Evolutionary conservation across 2,888 invertebrate species (phyloP).

Genomic region (Drosophila testacea): DNA sequence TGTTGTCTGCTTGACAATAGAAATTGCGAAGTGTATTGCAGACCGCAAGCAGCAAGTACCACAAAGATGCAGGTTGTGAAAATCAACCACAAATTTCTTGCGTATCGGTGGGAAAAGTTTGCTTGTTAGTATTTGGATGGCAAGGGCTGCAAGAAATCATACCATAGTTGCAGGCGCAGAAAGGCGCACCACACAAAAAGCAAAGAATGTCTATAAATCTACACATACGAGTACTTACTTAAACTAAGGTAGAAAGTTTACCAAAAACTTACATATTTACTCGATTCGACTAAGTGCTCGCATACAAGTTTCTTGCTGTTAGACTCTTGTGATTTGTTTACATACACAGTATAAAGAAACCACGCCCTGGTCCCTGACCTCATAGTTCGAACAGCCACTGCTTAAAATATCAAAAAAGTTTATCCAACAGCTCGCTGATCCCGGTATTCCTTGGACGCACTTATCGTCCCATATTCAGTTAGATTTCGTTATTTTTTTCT

Average conservation of each 20-base stretch:
- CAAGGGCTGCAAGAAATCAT: slow-evolving; percentile 65
- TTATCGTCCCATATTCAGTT: slow-evolving; percentile 20
- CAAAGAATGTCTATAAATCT: slow-evolving; percentile 70
- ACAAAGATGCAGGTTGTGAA: slow-evolving; percentile 27
- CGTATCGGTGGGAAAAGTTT: slow-evolving; percentile 65
- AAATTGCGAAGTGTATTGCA: slow-evolving; percentile 1
- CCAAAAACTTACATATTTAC: slow-evolving; percentile 73
- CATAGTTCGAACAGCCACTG: not conserved
- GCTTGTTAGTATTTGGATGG: slow-evolving; percentile 70
- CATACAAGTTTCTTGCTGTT: slow-evolving; percentile 71
- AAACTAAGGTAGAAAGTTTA: slow-evolving; percentile 58
- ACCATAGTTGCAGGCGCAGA: slow-evolving; percentile 33
- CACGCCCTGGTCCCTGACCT: slow-evolving; percentile 4
- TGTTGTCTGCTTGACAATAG: slow-evolving; percentile 49
- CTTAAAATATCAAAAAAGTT: slow-evolving; percentile 5
- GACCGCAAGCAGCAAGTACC: slow-evolving; percentile 19
- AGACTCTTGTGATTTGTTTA: slow-evolving; percentile 74
- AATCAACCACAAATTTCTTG: slow-evolving; percentile 67
- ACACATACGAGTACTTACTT: slow-evolving; percentile 9
- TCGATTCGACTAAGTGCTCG: slow-evolving; percentile 75
- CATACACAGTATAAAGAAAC: slow-evolving; percentile 43
- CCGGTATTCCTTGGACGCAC: slow-evolving; percentile 39
- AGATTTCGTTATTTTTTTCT: not conserved
- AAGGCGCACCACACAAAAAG: slow-evolving; percentile 33
- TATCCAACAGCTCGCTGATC: slow-evolving; percentile 2